phyloP scores from a whole-genome alignment of 2,888 invertebrate genomes.

The Plagodis dolabraria region DNA sequence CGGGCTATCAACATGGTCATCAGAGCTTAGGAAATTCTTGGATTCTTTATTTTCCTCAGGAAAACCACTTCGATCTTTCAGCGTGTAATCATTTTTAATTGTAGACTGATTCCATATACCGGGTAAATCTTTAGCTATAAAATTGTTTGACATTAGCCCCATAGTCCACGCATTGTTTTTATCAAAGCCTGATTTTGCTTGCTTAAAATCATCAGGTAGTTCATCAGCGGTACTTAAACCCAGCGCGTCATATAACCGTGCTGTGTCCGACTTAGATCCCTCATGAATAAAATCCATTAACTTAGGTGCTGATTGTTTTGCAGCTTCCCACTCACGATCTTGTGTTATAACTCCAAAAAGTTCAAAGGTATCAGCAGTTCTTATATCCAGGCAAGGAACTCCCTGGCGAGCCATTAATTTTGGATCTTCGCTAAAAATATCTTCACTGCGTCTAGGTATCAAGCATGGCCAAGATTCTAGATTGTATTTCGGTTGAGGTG shows the following conservation, averaged over 20 bases:
- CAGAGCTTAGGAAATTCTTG: constrained; percentile 50
- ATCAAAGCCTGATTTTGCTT: constrained; percentile 58
- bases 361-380: constrained; percentile 64
- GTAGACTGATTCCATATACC: constrained; percentile 61
- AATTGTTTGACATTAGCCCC: constrained; percentile 54
- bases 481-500: constrained; percentile 78
- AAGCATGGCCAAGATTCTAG: constrained; percentile 79
- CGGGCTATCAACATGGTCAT: constrained; percentile 52
- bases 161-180: constrained; percentile 58
- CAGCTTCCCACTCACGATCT: constrained; percentile 81
- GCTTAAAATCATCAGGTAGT: constrained; percentile 63
- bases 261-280: constrained; percentile 76
- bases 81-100: constrained; percentile 52
- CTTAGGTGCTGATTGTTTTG: constrained; percentile 79
- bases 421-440: constrained; percentile 65
- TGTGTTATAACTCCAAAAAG: constrained; percentile 71
- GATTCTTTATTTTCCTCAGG: constrained; percentile 56
- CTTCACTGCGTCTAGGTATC: constrained; percentile 67
- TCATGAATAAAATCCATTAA: constrained; percentile 79
- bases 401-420: constrained; percentile 58
- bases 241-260: constrained; percentile 76
- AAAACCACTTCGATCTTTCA: constrained; percentile 50
- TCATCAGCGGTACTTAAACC: constrained; percentile 67
- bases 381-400: constrained; percentile 63
- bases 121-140: constrained; percentile 60